Percentiles rank a stretch among this genome's conserved stretches.
phyloP scores from a whole-genome alignment of 2,113 vertebrate genomes.

The zebrafish (Danio rerio) region GRCz12tu NC_133197.1:14999501-15000000 shows the following conservation, averaged over 20 bases:
- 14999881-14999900: background rate
- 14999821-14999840: conserved; percentile 56
- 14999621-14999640: conserved; percentile 68
- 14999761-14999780: conserved; percentile 77
- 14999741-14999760: conserved; percentile 74
- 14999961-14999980: background rate
- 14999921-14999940: conserved; percentile 14
- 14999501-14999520: background rate
- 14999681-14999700: conserved; percentile 24
- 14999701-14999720: conserved; percentile 78
- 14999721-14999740: conserved; percentile 69
- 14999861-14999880: conserved; percentile 25
- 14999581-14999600: conserved; percentile 75
- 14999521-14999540: conserved; percentile 44
- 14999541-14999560: conserved; percentile 62
- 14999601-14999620: conserved; percentile 78
- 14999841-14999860: conserved; percentile 22
- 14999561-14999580: conserved; percentile 66
- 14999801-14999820: conserved; percentile 63
- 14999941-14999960: background rate
- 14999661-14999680: conserved; percentile 27
- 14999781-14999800: conserved; percentile 64
- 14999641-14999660: conserved; percentile 64
- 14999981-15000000: background rate
- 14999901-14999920: background rate